Base-by-base conservation (phyloP, 64 coral and sea anemone species). In the Trachythela sp. region DNA sequence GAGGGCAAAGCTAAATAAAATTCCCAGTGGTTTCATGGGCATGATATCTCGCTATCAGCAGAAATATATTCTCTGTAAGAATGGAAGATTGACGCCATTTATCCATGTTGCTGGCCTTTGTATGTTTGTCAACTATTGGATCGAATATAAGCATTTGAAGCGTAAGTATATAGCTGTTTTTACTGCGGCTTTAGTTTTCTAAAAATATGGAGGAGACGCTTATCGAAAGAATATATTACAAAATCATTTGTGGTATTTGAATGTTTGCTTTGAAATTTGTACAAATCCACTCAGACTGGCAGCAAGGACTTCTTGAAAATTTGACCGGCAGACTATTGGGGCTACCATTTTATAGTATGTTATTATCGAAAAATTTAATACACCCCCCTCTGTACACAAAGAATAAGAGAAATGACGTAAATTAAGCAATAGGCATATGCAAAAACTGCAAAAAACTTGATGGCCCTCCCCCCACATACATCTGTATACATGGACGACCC, bases 131-230 rank as follows among this genome's bases (percentile, higher is more conserved):
- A 80, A 80, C 34, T 80, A 80, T 22, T 80, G 31, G 75, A 80
- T 80, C 75, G 75, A 80, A 39, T 80, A 80, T 18, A 80, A 80
- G 75, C 75, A 80, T 80, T 80, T 80, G 33, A 80, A 80, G 37
- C 75, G 75, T 80, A 80, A 35, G 75, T 80, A 37, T 37, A 13
- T 10, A 15, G 34, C n/a, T 20, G 35, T 80, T 80, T 15, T 29
- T 35, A 35, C 75, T 45, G 42, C 33, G 33, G 24, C 13, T 72
- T 31, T n/a, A n/a, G n/a, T 27, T 72, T 0, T 26, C 0, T 72
- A 72, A 31, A 49, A 35, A 72, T 72, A n/a, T 2, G 9, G 68
- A n/a, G n/a, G n/a, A n/a, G 5, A n/a, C 59, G 5, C 15, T 31
- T 68, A 7, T 68, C 30, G 30, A 22, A 68, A 7, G 2, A 31